A percentile compares a stretch with the other conserved stretches of the same genome.
phyloP scores from a whole-genome alignment of 2,888 invertebrate genomes.

The Lasioglossum zephyrum region DNA sequence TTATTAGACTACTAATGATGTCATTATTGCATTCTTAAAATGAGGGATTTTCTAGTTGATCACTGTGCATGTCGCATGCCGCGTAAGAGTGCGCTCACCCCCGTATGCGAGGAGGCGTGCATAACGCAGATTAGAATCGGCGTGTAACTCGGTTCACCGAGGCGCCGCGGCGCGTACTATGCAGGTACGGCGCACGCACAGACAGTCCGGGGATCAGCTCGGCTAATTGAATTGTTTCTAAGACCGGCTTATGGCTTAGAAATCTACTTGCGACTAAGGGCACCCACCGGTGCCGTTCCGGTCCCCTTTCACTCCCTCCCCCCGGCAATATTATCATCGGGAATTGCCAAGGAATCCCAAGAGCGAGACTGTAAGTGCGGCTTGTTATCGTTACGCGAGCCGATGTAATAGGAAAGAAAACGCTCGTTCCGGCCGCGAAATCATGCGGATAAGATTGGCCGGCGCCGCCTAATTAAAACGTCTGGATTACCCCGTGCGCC shows the following conservation, averaged over 20 bases:
- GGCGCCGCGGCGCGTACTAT: slow-evolving; percentile 10
- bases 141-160: slow-evolving; percentile 49
- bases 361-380: slow-evolving; percentile 52
- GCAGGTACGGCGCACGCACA: slow-evolving; percentile 48
- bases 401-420: slow-evolving; percentile 60
- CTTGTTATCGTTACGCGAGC: slow-evolving; percentile 59
- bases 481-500: slow-evolving; percentile 49
- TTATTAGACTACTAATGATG: no score
- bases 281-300: slow-evolving; percentile 41
- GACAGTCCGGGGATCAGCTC: slow-evolving; percentile 58
- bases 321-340: slow-evolving; percentile 59
- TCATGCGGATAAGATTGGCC: slow-evolving; percentile 61
- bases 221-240: slow-evolving; percentile 74
- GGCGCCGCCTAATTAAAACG: slow-evolving; percentile 56
- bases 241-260: slow-evolving; percentile 66
- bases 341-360: slow-evolving; percentile 50
- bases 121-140: slow-evolving; percentile 68
- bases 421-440: slow-evolving; percentile 37
- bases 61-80: background rate
- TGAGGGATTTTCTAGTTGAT: no score
- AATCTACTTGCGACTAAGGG: slow-evolving; percentile 59
- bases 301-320: background rate
- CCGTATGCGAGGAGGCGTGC: slow-evolving; percentile 33
- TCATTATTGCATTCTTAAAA: no score
- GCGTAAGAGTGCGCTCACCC: slow-evolving; percentile 17